phyloP scores from a whole-genome alignment of 2,113 vertebrate genomes.

The Hypocryptadius cinnamomeus region DNA sequence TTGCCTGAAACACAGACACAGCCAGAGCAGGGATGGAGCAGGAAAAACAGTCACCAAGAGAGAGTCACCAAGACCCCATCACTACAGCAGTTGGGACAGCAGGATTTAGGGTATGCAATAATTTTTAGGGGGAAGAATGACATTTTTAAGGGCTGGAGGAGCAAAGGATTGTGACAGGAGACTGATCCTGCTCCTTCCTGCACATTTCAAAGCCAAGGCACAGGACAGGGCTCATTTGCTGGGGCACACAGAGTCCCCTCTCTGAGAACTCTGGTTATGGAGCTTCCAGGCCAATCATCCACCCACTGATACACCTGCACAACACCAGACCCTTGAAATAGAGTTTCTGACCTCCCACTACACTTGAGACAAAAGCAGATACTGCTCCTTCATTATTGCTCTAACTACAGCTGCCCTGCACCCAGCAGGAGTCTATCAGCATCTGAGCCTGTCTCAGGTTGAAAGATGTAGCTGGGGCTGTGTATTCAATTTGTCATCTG shows the following conservation, averaged over 20 bases:
- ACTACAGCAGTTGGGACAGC: background rate
- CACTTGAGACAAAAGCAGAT: accelerated
- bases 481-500: background rate
- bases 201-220: background rate
- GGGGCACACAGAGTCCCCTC: background rate
- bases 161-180: accelerated
- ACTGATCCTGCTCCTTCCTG: background rate
- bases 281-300: accelerated
- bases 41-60: background rate
- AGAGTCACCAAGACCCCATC: accelerated
- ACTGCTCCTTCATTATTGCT: accelerated
- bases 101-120: background rate
- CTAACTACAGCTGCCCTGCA: background rate
- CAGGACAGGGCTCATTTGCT: background rate
- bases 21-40: background rate
- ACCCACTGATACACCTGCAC: background rate
- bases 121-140: accelerated
- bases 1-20: conserved; percentile 70
- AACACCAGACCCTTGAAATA: background rate
- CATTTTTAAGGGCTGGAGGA: background rate
- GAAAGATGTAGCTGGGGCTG: background rate
- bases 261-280: background rate
- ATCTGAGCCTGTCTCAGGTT: accelerated
- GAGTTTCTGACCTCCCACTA: background rate
- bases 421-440: no score